Evolutionary conservation across 2,113 vertebrate genomes (phyloP).

Genomic region (Antechinus stuartii): DNA sequence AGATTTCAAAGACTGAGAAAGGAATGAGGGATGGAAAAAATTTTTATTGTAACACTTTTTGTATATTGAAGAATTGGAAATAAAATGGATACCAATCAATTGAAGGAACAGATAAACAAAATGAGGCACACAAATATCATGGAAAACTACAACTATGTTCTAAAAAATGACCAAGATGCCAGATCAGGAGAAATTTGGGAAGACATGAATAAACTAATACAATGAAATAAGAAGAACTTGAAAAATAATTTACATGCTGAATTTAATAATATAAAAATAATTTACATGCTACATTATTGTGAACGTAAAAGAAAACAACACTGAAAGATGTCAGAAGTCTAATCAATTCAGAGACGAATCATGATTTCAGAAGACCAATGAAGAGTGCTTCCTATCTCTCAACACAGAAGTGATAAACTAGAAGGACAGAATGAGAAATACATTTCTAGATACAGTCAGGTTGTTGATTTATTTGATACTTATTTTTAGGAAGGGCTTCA

Average conservation of each 20-base stretch:
- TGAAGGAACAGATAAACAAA: background rate
- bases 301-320: background rate
- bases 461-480: background rate
- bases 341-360: background rate
- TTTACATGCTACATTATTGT: background rate
- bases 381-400: background rate
- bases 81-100: background rate
- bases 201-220: background rate
- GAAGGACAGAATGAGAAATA: too few relatives aligned
- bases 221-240: background rate
- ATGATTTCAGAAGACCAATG: background rate
- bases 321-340: background rate
- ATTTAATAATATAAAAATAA: background rate
- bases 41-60: background rate
- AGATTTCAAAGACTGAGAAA: background rate
- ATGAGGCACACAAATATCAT: background rate
- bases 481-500: background rate
- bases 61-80: background rate
- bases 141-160: background rate
- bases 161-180: background rate
- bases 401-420: too few relatives aligned
- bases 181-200: background rate
- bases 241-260: background rate
- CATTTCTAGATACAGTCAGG: background rate
- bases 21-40: background rate